Percentiles rank a stretch among this genome's conserved stretches.
phyloP scores from a whole-genome alignment of 1,140 invertebrate species.

The Neodiprion fabricii region DNA sequence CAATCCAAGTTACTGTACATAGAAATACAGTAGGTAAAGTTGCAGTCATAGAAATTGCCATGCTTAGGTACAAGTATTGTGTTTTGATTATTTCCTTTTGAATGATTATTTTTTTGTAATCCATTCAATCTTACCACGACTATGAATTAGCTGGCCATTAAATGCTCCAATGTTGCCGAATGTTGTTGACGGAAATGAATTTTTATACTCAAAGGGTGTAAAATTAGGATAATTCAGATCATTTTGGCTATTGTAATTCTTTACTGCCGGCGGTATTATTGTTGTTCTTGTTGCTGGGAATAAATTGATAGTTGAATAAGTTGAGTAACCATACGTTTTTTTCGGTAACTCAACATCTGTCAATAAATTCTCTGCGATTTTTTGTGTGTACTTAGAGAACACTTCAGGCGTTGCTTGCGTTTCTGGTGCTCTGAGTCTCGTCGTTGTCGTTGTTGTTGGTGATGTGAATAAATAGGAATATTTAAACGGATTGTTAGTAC shows the following conservation, averaged over 20 bases:
- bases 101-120: neutral
- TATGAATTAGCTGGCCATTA: constrained; percentile 43
- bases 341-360: constrained; percentile 31
- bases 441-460: neutral
- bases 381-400: constrained; percentile 19
- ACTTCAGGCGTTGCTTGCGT: constrained; percentile 37
- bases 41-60: neutral
- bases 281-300: constrained; percentile 33
- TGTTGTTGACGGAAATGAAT: constrained; percentile 39
- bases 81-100: too few species aligned
- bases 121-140: constrained; percentile 49
- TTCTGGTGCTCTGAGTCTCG: constrained; percentile 36
- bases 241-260: constrained; percentile 42
- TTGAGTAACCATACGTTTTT: constrained; percentile 40
- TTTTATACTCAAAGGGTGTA: constrained; percentile 53
- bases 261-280: constrained; percentile 39
- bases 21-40: neutral
- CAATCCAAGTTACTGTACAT: too few species aligned
- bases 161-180: constrained; percentile 45
- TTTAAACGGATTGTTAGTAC: constrained; percentile 31
- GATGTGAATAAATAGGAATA: constrained; percentile 29
- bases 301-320: constrained; percentile 40
- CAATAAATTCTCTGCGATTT: constrained; percentile 25
- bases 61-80: neutral
- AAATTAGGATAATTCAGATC: constrained; percentile 52